Base-by-base conservation (phyloP, 2,888 invertebrate genomes). In the Polymixis lichenea region DNA sequence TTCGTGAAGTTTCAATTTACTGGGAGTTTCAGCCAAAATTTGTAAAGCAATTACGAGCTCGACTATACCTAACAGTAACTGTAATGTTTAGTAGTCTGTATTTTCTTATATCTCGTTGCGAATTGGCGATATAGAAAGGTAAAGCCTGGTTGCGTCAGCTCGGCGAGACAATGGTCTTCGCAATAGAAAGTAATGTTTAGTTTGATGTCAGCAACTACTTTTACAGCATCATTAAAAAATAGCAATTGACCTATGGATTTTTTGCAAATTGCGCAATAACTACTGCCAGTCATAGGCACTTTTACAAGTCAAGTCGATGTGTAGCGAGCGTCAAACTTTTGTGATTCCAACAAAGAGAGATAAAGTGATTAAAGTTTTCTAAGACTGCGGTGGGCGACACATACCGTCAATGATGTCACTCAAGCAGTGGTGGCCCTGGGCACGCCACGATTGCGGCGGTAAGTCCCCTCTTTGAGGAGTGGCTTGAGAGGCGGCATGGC, bases 111-210 rank as follows among this genome's bases (percentile, higher is more conserved):
- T 56, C 55, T 75, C n/a, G 62, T 53, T 22, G 49, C 64, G 43
- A 46, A 46, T 46, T 46, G 43, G 11, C 43, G 25, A 71, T 70
- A 64, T 61, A 82, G 84, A 69, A 78, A 72, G 61, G 69, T 77
- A 77, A 64, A 61, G 51, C 28, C 46, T 73, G 7, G 58, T 79
- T 74, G 70, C 84, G 61, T 84, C 80, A 84, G 67, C 70, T 56
- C n/a, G 43, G n/a, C 60, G 58, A 70, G 61, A 83, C 70, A 83
- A 70, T 67, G 28, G 62, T 66, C 51, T 25, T 66, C 8, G 22
- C 58, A 73, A 55, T 79, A 84, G 70, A 79, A 84, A 84, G 73
- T 70, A 65, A 76, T 82, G 19, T 82, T 64, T 17, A 55, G 15
- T 76, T 69, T 32, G 22, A 65, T 38, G 68, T 53, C 62, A 79